phyloP scores from a whole-genome alignment of 2,888 invertebrate genomes.

The Sabellastarte sp. region DNA sequence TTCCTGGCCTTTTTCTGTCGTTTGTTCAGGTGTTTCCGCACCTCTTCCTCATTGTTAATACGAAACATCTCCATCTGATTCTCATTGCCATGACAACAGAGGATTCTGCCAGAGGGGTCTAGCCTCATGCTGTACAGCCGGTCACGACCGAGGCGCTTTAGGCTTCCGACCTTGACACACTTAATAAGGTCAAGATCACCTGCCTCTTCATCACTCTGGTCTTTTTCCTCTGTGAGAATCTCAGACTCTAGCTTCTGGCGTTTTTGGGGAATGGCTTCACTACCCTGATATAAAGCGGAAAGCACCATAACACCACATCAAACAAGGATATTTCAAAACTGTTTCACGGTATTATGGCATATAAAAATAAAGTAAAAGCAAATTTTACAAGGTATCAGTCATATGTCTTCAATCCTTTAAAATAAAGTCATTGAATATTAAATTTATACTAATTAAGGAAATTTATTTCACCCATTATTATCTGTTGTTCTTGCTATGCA shows the following conservation, averaged over 20 bases:
- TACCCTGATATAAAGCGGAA: too few species aligned
- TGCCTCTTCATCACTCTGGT: not conserved
- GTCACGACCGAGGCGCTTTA: constrained; percentile 77
- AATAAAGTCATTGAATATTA: too few species aligned
- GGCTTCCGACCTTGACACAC: constrained; percentile 70
- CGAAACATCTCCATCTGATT: constrained; percentile 79
- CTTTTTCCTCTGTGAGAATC: constrained; percentile 4
- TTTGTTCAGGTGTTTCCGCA: constrained; percentile 71
- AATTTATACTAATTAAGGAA: too few species aligned
- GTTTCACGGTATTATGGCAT: too few species aligned
- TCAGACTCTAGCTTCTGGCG: not conserved
- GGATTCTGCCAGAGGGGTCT: constrained; percentile 72
- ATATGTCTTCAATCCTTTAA: too few species aligned
- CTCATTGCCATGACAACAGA: constrained; percentile 83
- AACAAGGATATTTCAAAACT: too few species aligned
- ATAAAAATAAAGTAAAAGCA: too few species aligned
- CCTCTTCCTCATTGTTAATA: constrained; percentile 76
- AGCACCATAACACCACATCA: too few species aligned
- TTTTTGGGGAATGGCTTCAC: not conserved
- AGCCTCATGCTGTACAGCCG: constrained; percentile 74
- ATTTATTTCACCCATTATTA: too few species aligned
- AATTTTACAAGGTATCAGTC: too few species aligned
- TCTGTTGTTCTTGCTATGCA: too few species aligned
- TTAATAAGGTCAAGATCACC: not conserved
- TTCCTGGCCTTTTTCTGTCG: constrained; percentile 69